Evolutionary conservation across 1,140 invertebrate species (phyloP).

Genomic region (Brachionus angularis): DNA sequence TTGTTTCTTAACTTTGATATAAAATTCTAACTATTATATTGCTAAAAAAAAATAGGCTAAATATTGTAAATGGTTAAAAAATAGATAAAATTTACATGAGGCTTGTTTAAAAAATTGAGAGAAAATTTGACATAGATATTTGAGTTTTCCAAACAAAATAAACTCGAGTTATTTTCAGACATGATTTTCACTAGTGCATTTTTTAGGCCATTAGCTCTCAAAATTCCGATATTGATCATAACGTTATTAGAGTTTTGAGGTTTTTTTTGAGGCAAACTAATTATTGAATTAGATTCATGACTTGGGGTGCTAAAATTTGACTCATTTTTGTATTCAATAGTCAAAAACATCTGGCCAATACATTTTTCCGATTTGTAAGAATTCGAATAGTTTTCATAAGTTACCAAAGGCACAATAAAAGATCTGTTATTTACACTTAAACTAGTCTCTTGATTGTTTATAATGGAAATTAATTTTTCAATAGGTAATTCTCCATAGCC

Average conservation of each 20-base stretch:
- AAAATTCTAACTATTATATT: no score
- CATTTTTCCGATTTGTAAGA: not conserved
- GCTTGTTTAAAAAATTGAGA: constrained; percentile 13
- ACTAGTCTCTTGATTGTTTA: not conserved
- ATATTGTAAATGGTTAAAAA: not conserved
- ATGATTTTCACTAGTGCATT: not conserved
- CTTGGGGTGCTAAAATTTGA: no score
- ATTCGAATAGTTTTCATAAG: not conserved
- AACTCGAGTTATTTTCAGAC: not conserved
- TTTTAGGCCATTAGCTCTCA: constrained; percentile 28
- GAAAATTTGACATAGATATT: constrained; percentile 37
- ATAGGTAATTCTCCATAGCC: not conserved
- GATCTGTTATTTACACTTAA: constrained; percentile 12
- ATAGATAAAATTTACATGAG: constrained; percentile 10
- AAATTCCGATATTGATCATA: not conserved
- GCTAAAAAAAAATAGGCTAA: not conserved
- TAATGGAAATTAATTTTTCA: not conserved
- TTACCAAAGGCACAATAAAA: constrained; percentile 6
- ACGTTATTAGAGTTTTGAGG: constrained; percentile 5
- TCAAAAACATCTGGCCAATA: constrained; percentile 6
- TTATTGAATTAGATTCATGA: no score
- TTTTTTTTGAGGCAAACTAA: no score
- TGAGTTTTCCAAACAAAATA: not conserved
- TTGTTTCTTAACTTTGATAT: no score
- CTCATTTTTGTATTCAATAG: constrained; percentile 14